Evolutionary conservation across 2,888 invertebrate species (phyloP).

Genomic region (Melieria omissa): DNA sequence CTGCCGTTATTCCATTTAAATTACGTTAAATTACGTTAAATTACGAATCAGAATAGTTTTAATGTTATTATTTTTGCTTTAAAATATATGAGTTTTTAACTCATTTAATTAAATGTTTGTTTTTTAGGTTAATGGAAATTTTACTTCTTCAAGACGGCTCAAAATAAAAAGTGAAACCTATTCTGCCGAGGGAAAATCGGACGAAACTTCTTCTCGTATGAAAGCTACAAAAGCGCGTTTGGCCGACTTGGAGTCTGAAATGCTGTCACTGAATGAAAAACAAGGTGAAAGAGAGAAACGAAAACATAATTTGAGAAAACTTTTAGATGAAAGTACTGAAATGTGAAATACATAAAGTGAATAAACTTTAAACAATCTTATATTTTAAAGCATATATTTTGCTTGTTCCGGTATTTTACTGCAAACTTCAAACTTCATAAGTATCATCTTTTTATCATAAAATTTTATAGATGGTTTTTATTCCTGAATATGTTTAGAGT

Average conservation of each 20-base stretch:
- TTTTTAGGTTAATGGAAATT: slow-evolving; percentile 2
- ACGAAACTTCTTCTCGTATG: slow-evolving; percentile 72
- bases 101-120: neutral
- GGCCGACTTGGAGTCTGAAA: slow-evolving; percentile 79
- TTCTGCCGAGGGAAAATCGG: neutral
- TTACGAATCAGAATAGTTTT: no score
- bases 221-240: slow-evolving; percentile 76
- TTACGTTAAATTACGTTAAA: no score
- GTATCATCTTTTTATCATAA: no score
- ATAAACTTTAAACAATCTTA: no score
- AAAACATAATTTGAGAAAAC: slow-evolving; percentile 75
- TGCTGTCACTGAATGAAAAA: slow-evolving; percentile 77
- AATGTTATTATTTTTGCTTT: neutral
- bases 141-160: slow-evolving; percentile 23
- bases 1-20: no score
- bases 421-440: no score
- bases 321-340: slow-evolving; percentile 72
- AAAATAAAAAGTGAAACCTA: slow-evolving; percentile 32
- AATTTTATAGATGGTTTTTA: no score
- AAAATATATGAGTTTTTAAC: no score
- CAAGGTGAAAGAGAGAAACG: slow-evolving; percentile 78
- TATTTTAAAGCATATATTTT: no score
- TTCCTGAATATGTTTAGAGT: no score
- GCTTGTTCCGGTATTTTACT: no score
- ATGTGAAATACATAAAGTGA: no score